Evolutionary conservation across 2,888 invertebrate species (phyloP).

Genomic region (Colletes collaris): DNA sequence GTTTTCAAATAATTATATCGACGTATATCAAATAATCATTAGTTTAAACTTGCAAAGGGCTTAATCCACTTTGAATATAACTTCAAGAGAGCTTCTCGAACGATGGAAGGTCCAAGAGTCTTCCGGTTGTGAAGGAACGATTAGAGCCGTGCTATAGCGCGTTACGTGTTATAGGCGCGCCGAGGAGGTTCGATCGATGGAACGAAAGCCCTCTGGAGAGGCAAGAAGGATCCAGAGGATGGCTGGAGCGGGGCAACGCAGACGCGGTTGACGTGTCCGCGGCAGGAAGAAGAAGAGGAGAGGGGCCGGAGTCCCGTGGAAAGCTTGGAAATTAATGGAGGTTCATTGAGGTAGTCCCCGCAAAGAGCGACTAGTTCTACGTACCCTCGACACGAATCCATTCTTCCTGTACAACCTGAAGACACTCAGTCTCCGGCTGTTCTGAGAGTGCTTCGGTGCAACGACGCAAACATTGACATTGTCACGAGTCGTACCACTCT

Average conservation of each 20-base stretch:
- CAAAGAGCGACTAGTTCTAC: conserved; percentile 62
- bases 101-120: too few species aligned
- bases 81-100: too few species aligned
- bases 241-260: background rate
- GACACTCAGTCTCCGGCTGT: conserved; percentile 63
- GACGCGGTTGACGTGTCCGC: conserved; percentile 39
- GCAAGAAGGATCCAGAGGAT: conserved; percentile 5
- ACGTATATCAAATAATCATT: too few species aligned
- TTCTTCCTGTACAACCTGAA: conserved; percentile 68
- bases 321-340: conserved; percentile 67
- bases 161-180: background rate
- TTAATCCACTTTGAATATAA: too few species aligned
- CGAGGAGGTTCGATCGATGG: conserved; percentile 5
- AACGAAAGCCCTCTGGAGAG: conserved; percentile 5
- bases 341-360: conserved; percentile 69
- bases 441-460: conserved; percentile 69
- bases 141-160: too few species aligned
- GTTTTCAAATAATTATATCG: too few species aligned
- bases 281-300: conserved; percentile 28
- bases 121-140: too few species aligned
- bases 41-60: too few species aligned
- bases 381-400: conserved; percentile 68
- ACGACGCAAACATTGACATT: conserved; percentile 78
- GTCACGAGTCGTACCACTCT: conserved; percentile 70
- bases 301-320: conserved; percentile 36